These are phyloP conservation scores for Acridotheres tristis DNA, from an alignment of 2,797 vertebrate species.

Conservation along the genomic window DNA sequence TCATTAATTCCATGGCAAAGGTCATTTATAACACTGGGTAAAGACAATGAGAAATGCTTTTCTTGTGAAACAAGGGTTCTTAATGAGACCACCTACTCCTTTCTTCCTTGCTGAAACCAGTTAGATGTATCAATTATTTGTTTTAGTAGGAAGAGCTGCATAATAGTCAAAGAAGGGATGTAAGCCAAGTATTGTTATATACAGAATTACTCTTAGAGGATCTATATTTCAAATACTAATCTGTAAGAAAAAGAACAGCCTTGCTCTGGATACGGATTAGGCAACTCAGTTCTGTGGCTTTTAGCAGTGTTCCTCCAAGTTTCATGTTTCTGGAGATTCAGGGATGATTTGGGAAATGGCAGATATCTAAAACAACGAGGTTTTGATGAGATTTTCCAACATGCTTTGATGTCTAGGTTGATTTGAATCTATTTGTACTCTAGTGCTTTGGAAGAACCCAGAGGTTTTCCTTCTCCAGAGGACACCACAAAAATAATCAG, in stretches of 20 bases:
- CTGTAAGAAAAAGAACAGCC: background rate
- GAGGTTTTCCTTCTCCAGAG: background rate
- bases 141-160: constrained; percentile 49
- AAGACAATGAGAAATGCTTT: constrained; percentile 61
- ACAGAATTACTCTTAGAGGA: background rate
- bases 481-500: background rate
- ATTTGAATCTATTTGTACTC: background rate
- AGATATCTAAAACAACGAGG: background rate
- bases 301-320: background rate
- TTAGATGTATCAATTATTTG: constrained; percentile 71
- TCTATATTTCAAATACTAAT: background rate
- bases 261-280: background rate
- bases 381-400: background rate
- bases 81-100: constrained; percentile 72
- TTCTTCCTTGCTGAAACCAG: constrained; percentile 57
- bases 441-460: background rate
- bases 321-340: background rate
- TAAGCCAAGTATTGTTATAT: background rate
- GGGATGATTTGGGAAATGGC: background rate
- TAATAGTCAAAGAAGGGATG: background rate
- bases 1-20: constrained; percentile 68
- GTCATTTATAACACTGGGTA: constrained; percentile 57
- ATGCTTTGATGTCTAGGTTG: background rate
- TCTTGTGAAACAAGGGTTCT: constrained; percentile 42
- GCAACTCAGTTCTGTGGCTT: accelerated